phyloP scores from a whole-genome alignment of 1,140 invertebrate genomes.

The Drosophila jambulina region DNA sequence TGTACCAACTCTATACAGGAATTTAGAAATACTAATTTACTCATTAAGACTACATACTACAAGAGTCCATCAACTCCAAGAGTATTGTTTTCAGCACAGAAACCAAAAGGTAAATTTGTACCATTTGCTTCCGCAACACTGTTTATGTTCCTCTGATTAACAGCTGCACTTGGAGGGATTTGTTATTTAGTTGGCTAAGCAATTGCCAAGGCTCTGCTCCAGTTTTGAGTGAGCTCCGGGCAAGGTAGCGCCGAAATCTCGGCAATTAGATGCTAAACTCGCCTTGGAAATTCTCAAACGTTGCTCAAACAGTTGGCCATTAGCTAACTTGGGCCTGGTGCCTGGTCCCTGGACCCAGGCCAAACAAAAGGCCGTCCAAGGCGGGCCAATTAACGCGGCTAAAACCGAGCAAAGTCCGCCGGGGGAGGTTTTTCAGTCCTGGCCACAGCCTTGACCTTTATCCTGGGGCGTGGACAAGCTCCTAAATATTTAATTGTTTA shows the following conservation, averaged over 20 bases:
- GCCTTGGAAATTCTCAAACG: conserved; percentile 72
- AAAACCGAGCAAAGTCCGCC: conserved; percentile 60
- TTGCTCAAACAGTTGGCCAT: conserved; percentile 73
- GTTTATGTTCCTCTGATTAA: conserved; percentile 14
- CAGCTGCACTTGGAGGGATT: conserved; percentile 12
- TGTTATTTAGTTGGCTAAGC: conserved; percentile 4
- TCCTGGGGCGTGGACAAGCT: conserved; percentile 61
- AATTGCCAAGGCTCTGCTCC: conserved; percentile 27
- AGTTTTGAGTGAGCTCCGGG: conserved; percentile 25
- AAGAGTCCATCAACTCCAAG: too few species aligned
- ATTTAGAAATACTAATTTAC: background rate
- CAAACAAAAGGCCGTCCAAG: conserved; percentile 68
- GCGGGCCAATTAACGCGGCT: conserved; percentile 72
- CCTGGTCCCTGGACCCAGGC: conserved; percentile 12
- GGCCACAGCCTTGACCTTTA: conserved; percentile 76
- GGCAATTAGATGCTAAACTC: conserved; percentile 56
- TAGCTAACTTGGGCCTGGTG: conserved; percentile 56
- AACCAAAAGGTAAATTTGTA: background rate
- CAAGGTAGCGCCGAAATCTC: conserved; percentile 34
- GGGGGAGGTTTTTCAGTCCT: conserved; percentile 33
- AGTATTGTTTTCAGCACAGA: background rate
- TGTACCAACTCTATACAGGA: too few species aligned
- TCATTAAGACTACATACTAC: background rate
- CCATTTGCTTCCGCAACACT: background rate
- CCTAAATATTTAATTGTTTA: conserved; percentile 81